Percentiles rank a stretch among this genome's conserved stretches.
phyloP scores from a whole-genome alignment of 2,113 vertebrate genomes.

The Dromiciops gliroides region DNA sequence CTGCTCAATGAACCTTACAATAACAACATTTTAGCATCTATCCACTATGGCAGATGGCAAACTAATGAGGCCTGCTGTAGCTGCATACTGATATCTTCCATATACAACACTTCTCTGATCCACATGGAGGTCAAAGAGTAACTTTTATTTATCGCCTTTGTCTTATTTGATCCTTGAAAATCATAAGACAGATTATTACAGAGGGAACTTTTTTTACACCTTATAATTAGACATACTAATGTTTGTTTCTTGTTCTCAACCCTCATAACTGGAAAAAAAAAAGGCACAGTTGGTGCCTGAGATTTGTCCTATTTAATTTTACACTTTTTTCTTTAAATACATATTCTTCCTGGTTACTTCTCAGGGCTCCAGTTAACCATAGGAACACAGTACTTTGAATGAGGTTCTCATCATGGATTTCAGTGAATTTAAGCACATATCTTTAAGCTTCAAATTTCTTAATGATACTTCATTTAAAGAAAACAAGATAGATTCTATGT shows the following conservation, averaged over 20 bases:
- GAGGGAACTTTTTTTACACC: slow-evolving; percentile 57
- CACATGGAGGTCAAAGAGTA: slow-evolving; percentile 83
- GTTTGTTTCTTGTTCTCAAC: slow-evolving; percentile 58
- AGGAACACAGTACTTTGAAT: neutral
- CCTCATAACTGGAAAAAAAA: slow-evolving; percentile 34
- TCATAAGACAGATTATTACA: slow-evolving; percentile 73
- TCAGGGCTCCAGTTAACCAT: neutral
- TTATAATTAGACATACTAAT: slow-evolving; percentile 73
- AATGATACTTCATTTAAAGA: neutral
- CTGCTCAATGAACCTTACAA: slow-evolving; percentile 89
- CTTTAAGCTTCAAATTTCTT: neutral
- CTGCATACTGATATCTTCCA: slow-evolving; percentile 86
- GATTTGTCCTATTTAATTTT: slow-evolving; percentile 22
- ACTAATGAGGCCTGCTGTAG: slow-evolving; percentile 89
- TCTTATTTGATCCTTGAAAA: slow-evolving; percentile 69
- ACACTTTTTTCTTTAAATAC: slow-evolving; percentile 30
- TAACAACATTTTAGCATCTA: slow-evolving; percentile 89
- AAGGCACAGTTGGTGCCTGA: neutral
- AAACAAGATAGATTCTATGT: slow-evolving; percentile 30
- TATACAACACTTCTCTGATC: slow-evolving; percentile 68
- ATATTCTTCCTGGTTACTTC: fast-evolving
- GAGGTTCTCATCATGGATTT: neutral
- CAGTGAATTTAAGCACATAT: neutral
- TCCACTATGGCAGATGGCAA: slow-evolving; percentile 88
- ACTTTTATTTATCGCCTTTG: slow-evolving; percentile 80